Conservation (phyloP, 1,140 invertebrate species). For the Diachasmimorpha longicaudata region DNA sequence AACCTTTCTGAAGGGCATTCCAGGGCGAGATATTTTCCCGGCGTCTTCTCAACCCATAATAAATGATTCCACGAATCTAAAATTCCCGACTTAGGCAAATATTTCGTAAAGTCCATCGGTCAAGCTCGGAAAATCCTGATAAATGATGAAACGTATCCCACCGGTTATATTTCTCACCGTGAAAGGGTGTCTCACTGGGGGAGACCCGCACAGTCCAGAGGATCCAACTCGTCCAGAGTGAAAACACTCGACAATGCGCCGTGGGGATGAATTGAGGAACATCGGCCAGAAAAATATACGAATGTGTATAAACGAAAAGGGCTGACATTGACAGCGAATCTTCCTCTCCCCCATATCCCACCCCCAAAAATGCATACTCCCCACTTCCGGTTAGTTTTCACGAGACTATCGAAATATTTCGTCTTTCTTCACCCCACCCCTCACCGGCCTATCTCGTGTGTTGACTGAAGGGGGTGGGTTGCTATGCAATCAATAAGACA, state of each 20-base stretch:
- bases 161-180: constrained; percentile 17
- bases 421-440: neutral
- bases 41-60: neutral
- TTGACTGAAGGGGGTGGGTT: constrained; percentile 28
- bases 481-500: constrained; percentile 63
- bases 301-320: neutral
- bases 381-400: constrained; percentile 39
- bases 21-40: no score
- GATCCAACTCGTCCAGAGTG: neutral
- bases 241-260: neutral
- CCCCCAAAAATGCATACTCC: constrained; percentile 46
- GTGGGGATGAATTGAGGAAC: neutral
- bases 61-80: neutral
- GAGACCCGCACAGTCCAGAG: neutral
- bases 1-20: no score
- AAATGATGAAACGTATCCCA: neutral
- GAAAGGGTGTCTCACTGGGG: constrained; percentile 17
- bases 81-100: neutral
- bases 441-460: neutral
- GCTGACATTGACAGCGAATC: neutral
- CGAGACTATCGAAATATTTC: neutral
- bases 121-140: constrained; percentile 1
- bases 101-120: neutral
- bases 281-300: neutral
- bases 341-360: neutral